Base-by-base conservation (phyloP, 2,888 invertebrate genomes). In the Argyra leucocephala region DNA sequence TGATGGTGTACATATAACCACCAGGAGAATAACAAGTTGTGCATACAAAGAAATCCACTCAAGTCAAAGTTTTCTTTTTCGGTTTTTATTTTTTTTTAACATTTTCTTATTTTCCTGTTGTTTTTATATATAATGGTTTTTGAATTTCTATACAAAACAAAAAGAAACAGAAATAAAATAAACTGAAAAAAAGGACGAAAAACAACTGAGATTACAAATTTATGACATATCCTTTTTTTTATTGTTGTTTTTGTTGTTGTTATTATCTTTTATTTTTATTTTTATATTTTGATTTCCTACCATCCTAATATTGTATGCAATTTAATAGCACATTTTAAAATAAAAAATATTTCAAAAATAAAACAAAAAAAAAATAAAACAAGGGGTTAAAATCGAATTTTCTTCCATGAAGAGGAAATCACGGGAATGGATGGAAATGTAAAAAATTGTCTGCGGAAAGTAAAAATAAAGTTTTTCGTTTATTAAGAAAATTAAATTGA, bases 211-310 rank as follows among this genome's bases (percentile, higher is more conserved):
- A 59, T 59, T 59, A 59, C 59, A 59, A 59, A 59, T 59, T 59
- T 59, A 59, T 59, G 59, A 59, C 59, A 59, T 18, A 48, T 59
- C 59, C 59, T 59, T 59, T 59, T 23, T 59, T 22, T 59, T 58
- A 22, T 59, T 15, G 57, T 59, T 9, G 58, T 12, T 37, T 48
- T n/a, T 18, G 2, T 3, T 10, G n/a, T n/a, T 31, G 3, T 7
- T 7, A 31, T 48, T n/a, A 48, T 48, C 48, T 48, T 48, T 2
- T 48, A 15, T 37, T 15, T 48, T 48, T 18, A n/a, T 48, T 48
- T 12, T 48, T 48, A 18, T 31, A 10, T 31, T 31, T 31, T 31
- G 31, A 5, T 7, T 31, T 31, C 10, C 5, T 31, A 31, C 5
- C n/a, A 10, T 31, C 5, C 31, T 7, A 31, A 31, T 31, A 7